These are phyloP conservation scores for Paradisaea rubra DNA, from an alignment of 2,113 vertebrate species.

Conservation along the genomic window DNA sequence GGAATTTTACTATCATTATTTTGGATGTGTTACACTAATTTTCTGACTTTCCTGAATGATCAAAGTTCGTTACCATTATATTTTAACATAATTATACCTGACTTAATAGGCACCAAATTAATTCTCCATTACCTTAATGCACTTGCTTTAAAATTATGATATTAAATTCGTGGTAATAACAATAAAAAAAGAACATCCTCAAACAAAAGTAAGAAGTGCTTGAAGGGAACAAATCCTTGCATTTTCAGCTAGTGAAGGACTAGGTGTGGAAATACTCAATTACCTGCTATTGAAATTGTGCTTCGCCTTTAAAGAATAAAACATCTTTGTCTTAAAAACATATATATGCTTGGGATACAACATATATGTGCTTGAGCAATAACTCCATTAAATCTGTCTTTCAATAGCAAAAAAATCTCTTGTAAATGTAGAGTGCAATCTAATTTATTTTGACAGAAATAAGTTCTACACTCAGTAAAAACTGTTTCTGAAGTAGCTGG, in stretches of 20 bases:
- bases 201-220: neutral
- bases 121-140: neutral
- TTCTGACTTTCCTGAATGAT: neutral
- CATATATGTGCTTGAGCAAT: neutral
- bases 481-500: neutral
- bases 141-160: neutral
- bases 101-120: neutral
- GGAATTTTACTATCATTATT: neutral
- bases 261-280: neutral
- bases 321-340: neutral
- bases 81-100: neutral
- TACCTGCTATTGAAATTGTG: neutral
- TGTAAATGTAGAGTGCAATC: neutral
- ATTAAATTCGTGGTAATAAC: neutral
- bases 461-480: neutral
- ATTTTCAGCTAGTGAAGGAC: constrained; percentile 2
- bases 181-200: neutral
- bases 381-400: neutral
- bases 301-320: neutral
- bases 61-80: neutral
- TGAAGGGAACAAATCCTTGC: neutral
- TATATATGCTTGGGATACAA: neutral
- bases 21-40: neutral
- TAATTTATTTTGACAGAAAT: neutral
- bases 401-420: neutral